Conservation (phyloP, 2,888 invertebrate species). For the Boloria selene region DNA sequence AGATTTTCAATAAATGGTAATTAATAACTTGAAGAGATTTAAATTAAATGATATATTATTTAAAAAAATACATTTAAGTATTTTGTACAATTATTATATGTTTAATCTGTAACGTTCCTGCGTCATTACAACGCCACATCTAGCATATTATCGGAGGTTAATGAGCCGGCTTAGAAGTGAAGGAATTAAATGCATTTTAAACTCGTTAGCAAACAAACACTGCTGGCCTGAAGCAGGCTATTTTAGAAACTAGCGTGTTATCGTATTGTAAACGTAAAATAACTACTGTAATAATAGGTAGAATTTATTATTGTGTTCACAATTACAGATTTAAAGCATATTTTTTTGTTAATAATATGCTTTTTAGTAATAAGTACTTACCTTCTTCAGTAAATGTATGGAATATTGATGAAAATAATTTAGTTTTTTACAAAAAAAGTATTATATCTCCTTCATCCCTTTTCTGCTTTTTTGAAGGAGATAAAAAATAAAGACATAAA, state of each 20-base stretch:
- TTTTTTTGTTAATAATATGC: not conserved
- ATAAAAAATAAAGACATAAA: too few species aligned
- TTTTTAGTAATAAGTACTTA: not conserved
- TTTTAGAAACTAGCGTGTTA: constrained; percentile 37
- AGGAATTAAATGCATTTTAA: constrained; percentile 39
- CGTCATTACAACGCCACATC: constrained; percentile 30
- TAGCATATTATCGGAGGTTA: constrained; percentile 35
- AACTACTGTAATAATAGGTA: constrained; percentile 31
- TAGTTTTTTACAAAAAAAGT: too few species aligned
- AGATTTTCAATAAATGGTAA: too few species aligned
- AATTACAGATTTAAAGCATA: not conserved
- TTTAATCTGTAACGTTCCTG: constrained; percentile 30
- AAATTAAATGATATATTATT: too few species aligned
- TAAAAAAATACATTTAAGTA: too few species aligned
- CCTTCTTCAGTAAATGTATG: too few species aligned
- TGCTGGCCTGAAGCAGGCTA: constrained; percentile 34
- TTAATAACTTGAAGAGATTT: too few species aligned
- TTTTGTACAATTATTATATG: not conserved
- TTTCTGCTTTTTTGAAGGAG: too few species aligned
- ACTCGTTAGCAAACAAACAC: constrained; percentile 38
- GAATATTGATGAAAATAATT: too few species aligned
- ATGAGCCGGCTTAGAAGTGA: constrained; percentile 35
- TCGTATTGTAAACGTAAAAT: constrained; percentile 34
- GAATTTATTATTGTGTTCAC: constrained; percentile 12
- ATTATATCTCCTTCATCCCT: too few species aligned